Evolutionary conservation across 2,888 invertebrate genomes (phyloP), one percentile per base, ranked within the genome.

Genomic region (Baronia brevicornis): DNA sequence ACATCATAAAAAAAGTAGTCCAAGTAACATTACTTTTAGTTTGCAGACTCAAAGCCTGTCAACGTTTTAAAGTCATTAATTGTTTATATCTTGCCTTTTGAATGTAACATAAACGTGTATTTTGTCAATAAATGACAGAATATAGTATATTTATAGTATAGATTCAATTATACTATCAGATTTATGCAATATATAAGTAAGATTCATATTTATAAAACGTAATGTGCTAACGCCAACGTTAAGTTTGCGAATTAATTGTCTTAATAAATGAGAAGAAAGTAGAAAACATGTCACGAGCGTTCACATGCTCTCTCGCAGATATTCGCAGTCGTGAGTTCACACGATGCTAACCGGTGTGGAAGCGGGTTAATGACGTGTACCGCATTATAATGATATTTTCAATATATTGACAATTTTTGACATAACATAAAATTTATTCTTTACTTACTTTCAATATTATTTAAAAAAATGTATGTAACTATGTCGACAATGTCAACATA

Each of bases 201-300:
- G 11, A 11, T 8, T 22, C 6, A 10, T 3, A 10, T 9, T 2
- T 10, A 3, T 22, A 6, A 7, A 1, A 19, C 8, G 4, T 7
- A 19, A 6, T 19, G 12, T 24, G 3, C 4, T 12, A 4, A 12
- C n/a, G 7, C n/a, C 7, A 4, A 7, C 4, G 10, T 12, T 24
- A 20, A 38, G 28, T 24, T 32, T 27, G 12, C 11, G 9, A 17
- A 10, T 8, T 15, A 19, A 10, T 41, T 37, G 34, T 32, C 44
- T 46, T 37, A 44, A 46, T 60, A 47, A 51, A 58, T 60, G 42
- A 48, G 43, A 63, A 49, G 66, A 69, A 68, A 70, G 67, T 63
- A 39, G 60, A 62, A 63, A 65, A 60, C 53, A 52, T 59, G 60
- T 58, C 50, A 43, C 23, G 19, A 33, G 10, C 37, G 47, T 56